Conservation (phyloP, 2,797 vertebrate genomes). For the Phalanger gymnotis region DNA sequence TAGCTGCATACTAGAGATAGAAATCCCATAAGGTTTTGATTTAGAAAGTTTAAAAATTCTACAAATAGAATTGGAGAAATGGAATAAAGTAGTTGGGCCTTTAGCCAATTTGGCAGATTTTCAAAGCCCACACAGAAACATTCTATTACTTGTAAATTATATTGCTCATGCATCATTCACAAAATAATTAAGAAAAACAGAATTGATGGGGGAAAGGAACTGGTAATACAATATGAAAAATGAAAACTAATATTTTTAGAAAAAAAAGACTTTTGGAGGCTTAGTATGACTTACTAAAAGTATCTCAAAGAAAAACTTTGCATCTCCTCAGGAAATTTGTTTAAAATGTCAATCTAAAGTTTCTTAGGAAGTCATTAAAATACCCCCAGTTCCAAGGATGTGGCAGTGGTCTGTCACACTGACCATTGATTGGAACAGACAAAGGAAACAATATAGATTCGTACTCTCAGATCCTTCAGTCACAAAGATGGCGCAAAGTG, state of each 20-base stretch:
- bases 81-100: slow-evolving; percentile 17
- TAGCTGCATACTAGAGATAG: slow-evolving; percentile 45
- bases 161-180: neutral
- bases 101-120: slow-evolving; percentile 19
- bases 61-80: slow-evolving; percentile 56
- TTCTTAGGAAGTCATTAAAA: neutral
- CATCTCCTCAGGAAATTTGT: slow-evolving; percentile 13
- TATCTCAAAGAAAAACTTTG: neutral
- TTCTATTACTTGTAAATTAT: neutral
- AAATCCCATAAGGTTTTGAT: slow-evolving; percentile 41
- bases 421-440: neutral
- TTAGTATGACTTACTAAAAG: neutral
- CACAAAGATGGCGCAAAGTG: slow-evolving; percentile 19
- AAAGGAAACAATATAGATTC: neutral
- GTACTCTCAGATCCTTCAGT: neutral
- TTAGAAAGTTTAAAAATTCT: slow-evolving; percentile 57
- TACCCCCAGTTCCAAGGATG: slow-evolving; percentile 13
- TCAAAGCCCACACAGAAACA: slow-evolving; percentile 40
- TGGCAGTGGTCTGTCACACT: neutral
- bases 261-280: neutral
- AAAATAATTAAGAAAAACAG: neutral
- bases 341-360: slow-evolving; percentile 20
- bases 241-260: neutral
- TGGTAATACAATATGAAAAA: neutral
- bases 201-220: neutral